A percentile compares a stretch with the other conserved stretches of the same genome.
Evolutionary conservation across 2,888 invertebrate genomes (phyloP).

Genomic region (Subacronicta megacephala): DNA sequence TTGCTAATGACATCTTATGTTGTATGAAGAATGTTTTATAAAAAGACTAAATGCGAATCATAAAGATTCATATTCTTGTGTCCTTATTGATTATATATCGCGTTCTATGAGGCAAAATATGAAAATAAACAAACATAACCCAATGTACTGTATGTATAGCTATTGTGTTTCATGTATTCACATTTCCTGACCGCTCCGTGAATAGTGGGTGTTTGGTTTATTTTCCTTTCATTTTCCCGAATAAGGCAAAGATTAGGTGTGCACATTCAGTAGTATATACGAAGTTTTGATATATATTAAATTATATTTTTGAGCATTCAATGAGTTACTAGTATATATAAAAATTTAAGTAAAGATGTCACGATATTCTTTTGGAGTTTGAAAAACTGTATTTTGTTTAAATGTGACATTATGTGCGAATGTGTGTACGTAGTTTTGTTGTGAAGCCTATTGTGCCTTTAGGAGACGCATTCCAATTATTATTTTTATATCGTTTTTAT

Average conservation of each 20-base stretch:
- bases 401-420: slow-evolving; percentile 8
- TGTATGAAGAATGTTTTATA: slow-evolving; percentile 3
- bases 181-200: not conserved
- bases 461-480: slow-evolving; percentile 65
- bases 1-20: slow-evolving; percentile 9
- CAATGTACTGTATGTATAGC: not conserved
- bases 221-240: not conserved
- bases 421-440: slow-evolving; percentile 21
- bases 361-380: slow-evolving; percentile 14
- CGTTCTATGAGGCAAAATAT: not conserved
- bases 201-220: not conserved
- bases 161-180: not conserved
- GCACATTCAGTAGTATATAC: slow-evolving; percentile 3
- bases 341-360: slow-evolving; percentile 12
- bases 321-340: slow-evolving; percentile 19
- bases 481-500: slow-evolving; percentile 50
- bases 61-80: slow-evolving; percentile 2
- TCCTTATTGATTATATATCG: slow-evolving; percentile 1
- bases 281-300: slow-evolving; percentile 6
- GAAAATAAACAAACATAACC: not conserved
- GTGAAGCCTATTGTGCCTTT: slow-evolving; percentile 53
- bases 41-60: slow-evolving; percentile 5
- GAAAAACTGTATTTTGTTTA: too few species aligned
- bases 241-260: not conserved
- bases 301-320: slow-evolving; percentile 13